Evolutionary conservation across 2,797 vertebrate species (phyloP).

Genomic region (Cheirogaleus major): DNA sequence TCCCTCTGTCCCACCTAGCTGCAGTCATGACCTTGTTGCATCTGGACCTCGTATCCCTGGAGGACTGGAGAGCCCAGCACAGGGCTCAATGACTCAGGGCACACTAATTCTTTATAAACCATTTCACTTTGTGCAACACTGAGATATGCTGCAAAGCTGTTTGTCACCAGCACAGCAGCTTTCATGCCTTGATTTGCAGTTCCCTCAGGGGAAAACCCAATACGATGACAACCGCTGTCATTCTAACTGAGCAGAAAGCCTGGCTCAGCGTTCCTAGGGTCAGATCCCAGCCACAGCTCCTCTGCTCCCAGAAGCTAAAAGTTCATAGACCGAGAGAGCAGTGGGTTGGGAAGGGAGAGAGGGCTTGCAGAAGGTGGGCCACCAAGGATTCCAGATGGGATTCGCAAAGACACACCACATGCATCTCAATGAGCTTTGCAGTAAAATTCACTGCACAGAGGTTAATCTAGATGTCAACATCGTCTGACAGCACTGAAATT

Average conservation of each 20-base stretch:
- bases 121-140: not conserved
- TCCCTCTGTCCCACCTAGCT: not conserved
- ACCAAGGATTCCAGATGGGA: slow-evolving; percentile 71
- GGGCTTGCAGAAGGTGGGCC: slow-evolving; percentile 60
- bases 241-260: slow-evolving; percentile 54
- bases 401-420: slow-evolving; percentile 78
- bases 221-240: slow-evolving; percentile 46
- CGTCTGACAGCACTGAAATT: slow-evolving; percentile 90
- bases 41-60: not conserved
- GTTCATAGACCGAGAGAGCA: not conserved
- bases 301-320: slow-evolving; percentile 34
- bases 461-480: slow-evolving; percentile 96
- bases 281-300: slow-evolving; percentile 49
- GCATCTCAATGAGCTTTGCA: slow-evolving; percentile 92
- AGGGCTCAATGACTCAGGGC: slow-evolving; percentile 27
- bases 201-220: slow-evolving; percentile 33
- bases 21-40: not conserved
- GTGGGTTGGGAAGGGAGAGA: not conserved
- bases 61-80: not conserved
- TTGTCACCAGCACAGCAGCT: slow-evolving; percentile 55
- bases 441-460: slow-evolving; percentile 89
- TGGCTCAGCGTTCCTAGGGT: slow-evolving; percentile 71
- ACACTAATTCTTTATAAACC: slow-evolving; percentile 66
- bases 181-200: slow-evolving; percentile 63
- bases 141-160: slow-evolving; percentile 8